Evolutionary conservation across 92 coral and sea anemone species (phyloP), one percentile per base, ranked within the genome.

Genomic region (Bergia sp.): DNA sequence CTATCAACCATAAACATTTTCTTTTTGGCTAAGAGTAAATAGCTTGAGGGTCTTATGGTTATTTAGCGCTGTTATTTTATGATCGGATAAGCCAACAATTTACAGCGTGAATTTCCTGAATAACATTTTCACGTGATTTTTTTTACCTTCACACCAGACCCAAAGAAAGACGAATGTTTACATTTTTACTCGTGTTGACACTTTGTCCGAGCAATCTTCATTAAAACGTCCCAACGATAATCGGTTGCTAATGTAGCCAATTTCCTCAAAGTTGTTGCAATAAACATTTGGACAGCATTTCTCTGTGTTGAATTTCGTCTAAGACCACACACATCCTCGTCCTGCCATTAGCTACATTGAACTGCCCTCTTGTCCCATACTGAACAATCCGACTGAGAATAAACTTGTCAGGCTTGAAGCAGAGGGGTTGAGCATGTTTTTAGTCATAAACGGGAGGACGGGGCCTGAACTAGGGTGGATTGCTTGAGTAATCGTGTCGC

Each of bases 171-270:
- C 87, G 42, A 84, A 79, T 79, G 82, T 44, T 79, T 79, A 79
- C 64, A 47, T 47, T 84, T 45, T 16, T 20, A 71, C 87, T n/a
- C 37, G 45, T 84, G 87, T 39, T 84, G 87, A 84, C 87, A 83
- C 15, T 13, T 84, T 84, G 67, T 72, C 87, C 44, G 16, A 2
- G 79, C 29, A 42, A 47, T 84, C 77, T 84, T 84, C 87, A 72
- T 84, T 29, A 84, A 84, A 84, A 84, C 79, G 87, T 84, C 66
- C 86, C 45, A 84, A 44, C 69, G 47, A 47, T 71, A 73, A 84
- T 84, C 72, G 57, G 36, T 45, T 71, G 87, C 87, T 84, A 84
- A 84, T 84, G 87, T 55, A 71, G 44, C 79, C 29, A 71, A 84
- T 72, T 84, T 84, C 66, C 87, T 43, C 69, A 84, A 71, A 37